Conservation (phyloP, 2,113 vertebrate genomes). For the Anas platyrhynchos region DNA sequence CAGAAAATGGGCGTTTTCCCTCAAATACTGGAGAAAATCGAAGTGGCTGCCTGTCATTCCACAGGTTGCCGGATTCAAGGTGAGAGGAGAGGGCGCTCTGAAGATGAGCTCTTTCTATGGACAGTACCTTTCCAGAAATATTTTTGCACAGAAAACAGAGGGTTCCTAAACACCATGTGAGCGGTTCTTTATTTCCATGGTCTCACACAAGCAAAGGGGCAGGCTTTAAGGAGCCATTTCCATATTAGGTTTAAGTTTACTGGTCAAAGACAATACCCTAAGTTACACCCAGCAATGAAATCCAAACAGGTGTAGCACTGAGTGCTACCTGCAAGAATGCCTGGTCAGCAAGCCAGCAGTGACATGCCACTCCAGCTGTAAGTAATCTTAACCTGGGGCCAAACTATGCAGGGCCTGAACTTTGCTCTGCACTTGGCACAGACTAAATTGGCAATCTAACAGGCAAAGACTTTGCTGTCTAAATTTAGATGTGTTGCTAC, state of each 20-base stretch:
- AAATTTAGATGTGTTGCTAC: constrained; percentile 22
- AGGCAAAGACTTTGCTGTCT: neutral
- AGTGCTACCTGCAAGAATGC: neutral
- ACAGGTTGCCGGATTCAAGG: neutral
- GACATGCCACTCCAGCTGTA: neutral
- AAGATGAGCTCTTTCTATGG: neutral
- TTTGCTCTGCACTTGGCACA: constrained; percentile 4
- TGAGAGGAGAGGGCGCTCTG: neutral
- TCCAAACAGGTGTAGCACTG: neutral
- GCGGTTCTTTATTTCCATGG: neutral
- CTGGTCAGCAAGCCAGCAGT: neutral
- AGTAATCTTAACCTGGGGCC: neutral
- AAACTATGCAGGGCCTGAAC: neutral
- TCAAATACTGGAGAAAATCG: neutral
- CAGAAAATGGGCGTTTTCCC: neutral
- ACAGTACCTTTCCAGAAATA: neutral
- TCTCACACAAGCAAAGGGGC: neutral
- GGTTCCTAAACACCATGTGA: neutral
- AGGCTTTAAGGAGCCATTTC: neutral
- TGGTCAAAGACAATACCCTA: neutral
- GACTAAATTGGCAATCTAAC: neutral
- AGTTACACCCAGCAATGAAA: neutral
- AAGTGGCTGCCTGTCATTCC: neutral
- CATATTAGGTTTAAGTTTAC: neutral
- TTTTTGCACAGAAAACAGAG: neutral